A percentile compares a stretch with the other conserved stretches of the same genome.
These are phyloP conservation scores for Anarhynchus alexandrinus DNA, from an alignment of 2,113 vertebrate genomes.

Conservation along the genomic window DNA sequence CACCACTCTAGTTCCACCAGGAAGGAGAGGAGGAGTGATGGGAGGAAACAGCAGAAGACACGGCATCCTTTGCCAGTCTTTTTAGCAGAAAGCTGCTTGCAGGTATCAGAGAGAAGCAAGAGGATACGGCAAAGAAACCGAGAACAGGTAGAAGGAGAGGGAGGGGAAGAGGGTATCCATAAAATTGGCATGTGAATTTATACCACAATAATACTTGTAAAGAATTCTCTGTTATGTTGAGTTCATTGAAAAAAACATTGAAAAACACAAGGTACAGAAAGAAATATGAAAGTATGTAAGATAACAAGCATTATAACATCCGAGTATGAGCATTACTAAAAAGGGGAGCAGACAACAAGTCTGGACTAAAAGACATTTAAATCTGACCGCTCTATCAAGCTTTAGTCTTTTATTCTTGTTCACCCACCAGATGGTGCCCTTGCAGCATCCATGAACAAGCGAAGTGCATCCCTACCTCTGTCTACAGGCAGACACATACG, in stretches of 20 bases:
- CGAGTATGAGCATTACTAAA: background rate
- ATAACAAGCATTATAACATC: background rate
- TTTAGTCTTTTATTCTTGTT: background rate
- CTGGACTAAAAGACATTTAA: background rate
- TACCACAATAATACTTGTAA: background rate
- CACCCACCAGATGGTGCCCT: slow-evolving; percentile 51
- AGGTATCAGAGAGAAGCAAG: background rate
- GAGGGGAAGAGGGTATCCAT: accelerated
- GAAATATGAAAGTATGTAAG: background rate
- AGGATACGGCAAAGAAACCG: background rate
- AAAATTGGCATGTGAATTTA: background rate
- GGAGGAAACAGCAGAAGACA: background rate
- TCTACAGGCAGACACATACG: background rate
- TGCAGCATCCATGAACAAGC: background rate
- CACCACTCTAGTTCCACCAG: background rate
- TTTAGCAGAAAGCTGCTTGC: background rate
- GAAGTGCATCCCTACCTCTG: accelerated
- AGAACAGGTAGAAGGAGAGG: background rate
- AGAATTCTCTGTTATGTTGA: background rate
- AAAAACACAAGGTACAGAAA: background rate
- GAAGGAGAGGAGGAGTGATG: background rate
- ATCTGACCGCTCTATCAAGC: background rate
- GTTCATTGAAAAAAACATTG: background rate
- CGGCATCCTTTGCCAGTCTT: background rate
- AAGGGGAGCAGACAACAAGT: background rate